phyloP scores from a whole-genome alignment of 1,140 invertebrate genomes.

The Neodiprion lecontei region DNA sequence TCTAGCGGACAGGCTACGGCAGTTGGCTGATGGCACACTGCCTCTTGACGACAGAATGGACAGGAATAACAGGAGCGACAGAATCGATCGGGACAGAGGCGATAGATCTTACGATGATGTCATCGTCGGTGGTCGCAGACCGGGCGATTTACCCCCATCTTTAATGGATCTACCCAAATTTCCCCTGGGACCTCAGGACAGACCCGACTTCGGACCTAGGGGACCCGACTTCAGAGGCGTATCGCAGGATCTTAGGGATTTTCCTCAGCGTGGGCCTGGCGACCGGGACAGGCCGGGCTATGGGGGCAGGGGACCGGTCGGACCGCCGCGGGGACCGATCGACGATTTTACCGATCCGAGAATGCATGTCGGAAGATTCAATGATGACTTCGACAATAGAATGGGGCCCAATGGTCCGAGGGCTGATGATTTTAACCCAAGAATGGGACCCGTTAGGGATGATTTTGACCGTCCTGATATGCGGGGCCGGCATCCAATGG shows the following conservation, averaged over 20 bases:
- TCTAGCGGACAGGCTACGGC: constrained; percentile 56
- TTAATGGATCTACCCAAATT: constrained; percentile 57
- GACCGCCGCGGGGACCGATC: constrained; percentile 21
- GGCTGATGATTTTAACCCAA: constrained; percentile 54
- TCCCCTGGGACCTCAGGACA: constrained; percentile 39
- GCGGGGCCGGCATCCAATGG: constrained; percentile 45
- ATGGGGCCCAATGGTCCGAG: constrained; percentile 50
- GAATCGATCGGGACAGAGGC: constrained; percentile 45
- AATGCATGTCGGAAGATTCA: constrained; percentile 45
- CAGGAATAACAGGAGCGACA: constrained; percentile 40
- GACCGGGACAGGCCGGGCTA: constrained; percentile 45
- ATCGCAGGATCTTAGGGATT: constrained; percentile 46
- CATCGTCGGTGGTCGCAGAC: constrained; percentile 30
- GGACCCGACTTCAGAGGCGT: constrained; percentile 44
- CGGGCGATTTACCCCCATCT: constrained; percentile 46
- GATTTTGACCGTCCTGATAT: constrained; percentile 53
- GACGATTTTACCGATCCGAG: constrained; percentile 52
- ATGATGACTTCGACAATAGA: constrained; percentile 48
- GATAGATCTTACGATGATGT: constrained; percentile 48
- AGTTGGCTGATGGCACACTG: constrained; percentile 57
- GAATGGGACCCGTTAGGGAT: constrained; percentile 43
- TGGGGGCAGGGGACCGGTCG: constrained; percentile 30
- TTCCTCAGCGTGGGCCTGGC: constrained; percentile 31
- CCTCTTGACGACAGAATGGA: constrained; percentile 55
- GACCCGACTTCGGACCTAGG: constrained; percentile 44